phyloP scores from a whole-genome alignment of 1,140 invertebrate genomes.

The Drosophila asahinai region DNA sequence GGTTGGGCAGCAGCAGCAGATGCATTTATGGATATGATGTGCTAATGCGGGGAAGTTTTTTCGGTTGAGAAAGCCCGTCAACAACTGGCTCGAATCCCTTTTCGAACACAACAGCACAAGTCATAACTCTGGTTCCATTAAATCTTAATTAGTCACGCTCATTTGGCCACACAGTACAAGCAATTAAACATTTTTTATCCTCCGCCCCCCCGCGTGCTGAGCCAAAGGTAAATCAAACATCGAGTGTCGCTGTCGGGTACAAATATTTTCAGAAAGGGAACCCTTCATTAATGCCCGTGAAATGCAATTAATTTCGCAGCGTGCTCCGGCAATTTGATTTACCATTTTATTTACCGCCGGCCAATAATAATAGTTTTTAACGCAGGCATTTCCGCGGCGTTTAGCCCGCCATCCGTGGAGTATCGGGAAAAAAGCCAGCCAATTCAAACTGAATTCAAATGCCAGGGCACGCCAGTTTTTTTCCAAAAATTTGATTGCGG shows the following conservation, averaged over 20 bases:
- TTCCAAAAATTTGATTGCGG: constrained; percentile 36
- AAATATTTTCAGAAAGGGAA: constrained; percentile 24
- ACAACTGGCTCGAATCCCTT: constrained; percentile 1
- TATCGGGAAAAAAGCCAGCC: constrained; percentile 12
- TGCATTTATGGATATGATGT: constrained; percentile 45
- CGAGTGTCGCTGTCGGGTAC: constrained; percentile 26
- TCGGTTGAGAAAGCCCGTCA: not conserved
- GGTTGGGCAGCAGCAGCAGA: constrained; percentile 11
- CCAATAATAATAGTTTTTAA: constrained; percentile 42
- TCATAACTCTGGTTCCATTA: constrained; percentile 31
- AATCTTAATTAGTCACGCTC: constrained; percentile 46
- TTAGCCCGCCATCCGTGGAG: not conserved
- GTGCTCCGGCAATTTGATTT: constrained; percentile 29
- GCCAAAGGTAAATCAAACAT: constrained; percentile 34
- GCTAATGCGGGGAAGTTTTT: constrained; percentile 37
- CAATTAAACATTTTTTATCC: constrained; percentile 31
- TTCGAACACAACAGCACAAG: constrained; percentile 5
- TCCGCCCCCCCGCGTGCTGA: not conserved
- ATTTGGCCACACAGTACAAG: constrained; percentile 23
- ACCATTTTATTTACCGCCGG: constrained; percentile 36
- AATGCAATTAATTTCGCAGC: constrained; percentile 42
- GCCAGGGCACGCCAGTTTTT: constrained; percentile 8
- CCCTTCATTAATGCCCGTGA: constrained; percentile 34
- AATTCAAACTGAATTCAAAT: constrained; percentile 43
- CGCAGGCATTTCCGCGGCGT: constrained; percentile 6